Evolutionary conservation across 2,888 invertebrate genomes (phyloP).

Genomic region (Microplitis deprimator): DNA sequence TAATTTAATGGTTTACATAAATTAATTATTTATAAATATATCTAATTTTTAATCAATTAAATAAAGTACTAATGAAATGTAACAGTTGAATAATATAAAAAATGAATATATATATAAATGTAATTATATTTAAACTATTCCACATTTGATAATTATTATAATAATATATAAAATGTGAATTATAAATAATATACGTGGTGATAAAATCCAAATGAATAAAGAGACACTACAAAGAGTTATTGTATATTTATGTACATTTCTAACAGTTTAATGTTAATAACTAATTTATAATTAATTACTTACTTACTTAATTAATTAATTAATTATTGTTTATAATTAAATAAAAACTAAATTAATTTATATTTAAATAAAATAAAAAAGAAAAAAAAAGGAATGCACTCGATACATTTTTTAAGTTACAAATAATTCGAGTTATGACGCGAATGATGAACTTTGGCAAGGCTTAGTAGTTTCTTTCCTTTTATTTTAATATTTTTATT

Average conservation of each 20-base stretch:
- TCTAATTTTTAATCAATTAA: too few relatives aligned
- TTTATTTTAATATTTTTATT: slow-evolving; percentile 11
- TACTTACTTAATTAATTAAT: not conserved
- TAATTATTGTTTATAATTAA: not conserved
- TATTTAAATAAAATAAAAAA: slow-evolving; percentile 40
- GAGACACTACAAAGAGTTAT: slow-evolving; percentile 45
- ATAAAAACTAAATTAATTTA: not conserved
- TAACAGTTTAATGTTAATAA: slow-evolving; percentile 44
- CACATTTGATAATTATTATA: not conserved
- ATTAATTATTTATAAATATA: too few relatives aligned
- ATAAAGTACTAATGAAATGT: too few relatives aligned
- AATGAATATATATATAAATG: not conserved
- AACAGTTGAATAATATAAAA: not conserved
- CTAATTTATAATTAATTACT: slow-evolving; percentile 35
- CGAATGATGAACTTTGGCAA: slow-evolving; percentile 54
- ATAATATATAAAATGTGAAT: not conserved
- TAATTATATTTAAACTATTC: not conserved
- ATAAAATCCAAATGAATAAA: slow-evolving; percentile 35
- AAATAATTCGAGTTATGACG: slow-evolving; percentile 51
- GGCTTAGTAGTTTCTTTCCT: slow-evolving; percentile 44
- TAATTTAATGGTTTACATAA: too few relatives aligned
- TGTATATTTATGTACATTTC: slow-evolving; percentile 53
- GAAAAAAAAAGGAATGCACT: slow-evolving; percentile 53
- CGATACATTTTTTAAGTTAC: slow-evolving; percentile 50
- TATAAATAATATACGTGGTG: slow-evolving; percentile 2